phyloP scores from a whole-genome alignment of 2,113 vertebrate genomes.

The Hyperoodon ampullatus region DNA sequence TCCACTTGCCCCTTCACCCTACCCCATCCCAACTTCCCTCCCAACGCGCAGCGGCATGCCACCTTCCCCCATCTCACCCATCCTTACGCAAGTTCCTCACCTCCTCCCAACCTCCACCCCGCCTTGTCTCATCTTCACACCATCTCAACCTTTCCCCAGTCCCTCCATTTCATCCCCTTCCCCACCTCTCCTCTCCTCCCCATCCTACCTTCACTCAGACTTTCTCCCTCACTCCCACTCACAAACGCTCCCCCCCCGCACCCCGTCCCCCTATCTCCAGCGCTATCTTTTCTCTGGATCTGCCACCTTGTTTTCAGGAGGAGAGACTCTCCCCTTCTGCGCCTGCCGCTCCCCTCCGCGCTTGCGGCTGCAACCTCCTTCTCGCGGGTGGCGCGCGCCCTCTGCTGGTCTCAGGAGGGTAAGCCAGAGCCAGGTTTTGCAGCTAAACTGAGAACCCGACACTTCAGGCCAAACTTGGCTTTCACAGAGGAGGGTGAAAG shows the following conservation, averaged over 20 bases:
- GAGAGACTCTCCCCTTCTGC: not conserved
- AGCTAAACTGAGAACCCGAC: fast-evolving
- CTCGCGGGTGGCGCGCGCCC: conserved; percentile 64
- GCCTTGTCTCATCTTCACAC: not conserved
- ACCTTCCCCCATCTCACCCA: not conserved
- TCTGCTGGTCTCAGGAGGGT: conserved; percentile 59
- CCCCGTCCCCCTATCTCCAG: not conserved
- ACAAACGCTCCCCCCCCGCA: not conserved
- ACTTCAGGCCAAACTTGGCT: not conserved
- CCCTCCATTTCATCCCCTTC: not conserved
- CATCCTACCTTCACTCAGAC: not conserved
- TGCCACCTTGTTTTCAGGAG: not conserved
- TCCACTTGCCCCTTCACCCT: not conserved
- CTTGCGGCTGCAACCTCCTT: not conserved
- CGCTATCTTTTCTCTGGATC: not conserved
- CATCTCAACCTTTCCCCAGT: not conserved
- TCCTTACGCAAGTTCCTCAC: too few species aligned
- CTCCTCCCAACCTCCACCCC: not conserved
- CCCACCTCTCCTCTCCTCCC: too few species aligned
- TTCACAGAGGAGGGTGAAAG: not conserved
- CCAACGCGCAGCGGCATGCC: not conserved
- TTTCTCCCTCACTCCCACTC: not conserved
- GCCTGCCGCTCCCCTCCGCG: fast-evolving
- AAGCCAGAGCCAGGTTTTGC: not conserved
- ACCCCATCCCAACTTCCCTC: not conserved